Evolutionary conservation across 2,113 vertebrate genomes (phyloP).

Genomic region (Gymnocephalus cernua): DNA sequence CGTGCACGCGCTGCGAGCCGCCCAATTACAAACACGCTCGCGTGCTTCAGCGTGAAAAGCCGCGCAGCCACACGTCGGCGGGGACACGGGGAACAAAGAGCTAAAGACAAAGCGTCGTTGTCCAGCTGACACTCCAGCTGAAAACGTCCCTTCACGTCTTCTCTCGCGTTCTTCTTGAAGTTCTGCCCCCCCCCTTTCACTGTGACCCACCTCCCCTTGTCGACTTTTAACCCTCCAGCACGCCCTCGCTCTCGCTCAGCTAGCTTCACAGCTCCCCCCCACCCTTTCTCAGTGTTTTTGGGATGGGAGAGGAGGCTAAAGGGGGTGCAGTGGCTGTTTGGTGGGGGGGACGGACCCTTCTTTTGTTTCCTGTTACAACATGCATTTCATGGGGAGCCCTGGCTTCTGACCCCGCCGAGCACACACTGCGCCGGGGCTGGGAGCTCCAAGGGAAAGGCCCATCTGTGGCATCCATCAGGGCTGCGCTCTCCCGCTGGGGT

Average conservation of each 20-base stretch:
- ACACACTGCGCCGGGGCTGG: constrained; percentile 71
- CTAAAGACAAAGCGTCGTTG: constrained; percentile 61
- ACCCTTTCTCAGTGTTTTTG: constrained; percentile 37
- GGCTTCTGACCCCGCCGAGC: constrained; percentile 81
- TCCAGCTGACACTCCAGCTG: constrained; percentile 58
- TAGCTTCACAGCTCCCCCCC: constrained; percentile 11
- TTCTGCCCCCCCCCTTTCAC: constrained; percentile 27
- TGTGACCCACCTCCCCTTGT: constrained; percentile 13
- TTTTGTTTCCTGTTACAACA: constrained; percentile 85
- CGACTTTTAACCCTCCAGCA: constrained; percentile 54
- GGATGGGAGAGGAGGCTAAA: constrained; percentile 47
- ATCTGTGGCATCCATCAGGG: constrained; percentile 85
- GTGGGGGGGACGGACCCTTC: constrained; percentile 69
- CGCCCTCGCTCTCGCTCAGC: constrained; percentile 40
- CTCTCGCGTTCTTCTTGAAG: constrained; percentile 49
- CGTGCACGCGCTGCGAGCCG: constrained; percentile 37
- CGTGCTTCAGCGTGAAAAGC: constrained; percentile 49
- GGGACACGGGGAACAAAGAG: constrained; percentile 63
- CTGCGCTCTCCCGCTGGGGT: constrained; percentile 77
- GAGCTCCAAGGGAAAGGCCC: constrained; percentile 81
- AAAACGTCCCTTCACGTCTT: constrained; percentile 54
- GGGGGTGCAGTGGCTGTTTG: constrained; percentile 52
- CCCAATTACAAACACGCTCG: constrained; percentile 55
- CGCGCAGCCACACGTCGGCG: constrained; percentile 41
- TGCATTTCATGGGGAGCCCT: constrained; percentile 80